Evolutionary conservation across 1,140 invertebrate species (phyloP), one percentile per base, ranked within the genome.

Genomic region (Helicoverpa armigera): DNA sequence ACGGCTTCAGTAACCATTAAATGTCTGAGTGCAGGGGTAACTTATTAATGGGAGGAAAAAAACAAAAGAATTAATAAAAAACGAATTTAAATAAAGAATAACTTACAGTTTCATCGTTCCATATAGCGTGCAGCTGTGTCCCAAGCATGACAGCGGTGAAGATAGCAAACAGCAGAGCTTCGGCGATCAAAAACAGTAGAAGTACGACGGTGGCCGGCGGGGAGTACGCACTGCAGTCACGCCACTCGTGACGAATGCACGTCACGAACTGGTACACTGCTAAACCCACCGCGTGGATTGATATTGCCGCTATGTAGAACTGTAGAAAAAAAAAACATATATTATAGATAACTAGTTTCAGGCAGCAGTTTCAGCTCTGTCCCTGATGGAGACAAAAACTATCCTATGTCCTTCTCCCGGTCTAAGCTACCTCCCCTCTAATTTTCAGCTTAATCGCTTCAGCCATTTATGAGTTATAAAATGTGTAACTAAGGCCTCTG

Each of bases 91-190:
- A 31, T 72, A 31, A 61, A 23, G 16, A 13, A 43, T 74, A 23
- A 95, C 95, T 92, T 95, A 99, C 98, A 84, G 99, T 99, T 96
- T 99, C 98, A 95, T 99, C 99, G 90, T 98, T 98, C 96, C 99
- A 99, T 89, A 99, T 99, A 12, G 99, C 98, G 92, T 99, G 98
- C n/a, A 99, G 94, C 94, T 99, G 99, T 1, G 99, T 99, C 50
- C 98, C 98, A 87, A 99, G 97, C 99, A 99, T 99, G 10, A 99
- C 98, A 43, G 97, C 97, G 5, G 99, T 99, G 95, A 99, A 99
- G 85, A 99, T 99, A 14, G 99, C 98, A 96, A 99, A 99, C 16
- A 99, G 96, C 29, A 99, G 95, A 0, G 98, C 98, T 95, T 99
- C 99, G 90, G 99, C 99, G 35, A 99, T 98, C 16, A 99, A 96